phyloP scores from a whole-genome alignment of 2,113 vertebrate species.

The Aleadryas rufinucha region DNA sequence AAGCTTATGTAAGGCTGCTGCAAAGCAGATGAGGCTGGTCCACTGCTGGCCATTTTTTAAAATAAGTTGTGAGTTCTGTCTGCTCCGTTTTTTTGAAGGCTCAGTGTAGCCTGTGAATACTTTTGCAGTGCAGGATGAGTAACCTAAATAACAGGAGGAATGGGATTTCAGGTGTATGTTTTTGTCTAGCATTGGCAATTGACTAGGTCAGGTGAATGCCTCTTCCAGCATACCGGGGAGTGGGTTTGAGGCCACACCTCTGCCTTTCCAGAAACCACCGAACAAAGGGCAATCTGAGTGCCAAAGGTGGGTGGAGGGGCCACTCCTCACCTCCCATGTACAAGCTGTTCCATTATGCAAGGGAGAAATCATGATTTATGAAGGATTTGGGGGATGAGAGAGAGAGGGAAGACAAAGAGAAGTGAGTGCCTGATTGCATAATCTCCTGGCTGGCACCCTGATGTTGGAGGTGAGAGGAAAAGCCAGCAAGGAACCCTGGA shows the following conservation, averaged over 20 bases:
- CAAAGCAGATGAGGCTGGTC: not conserved
- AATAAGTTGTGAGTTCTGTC: not conserved
- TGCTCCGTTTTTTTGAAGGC: not conserved
- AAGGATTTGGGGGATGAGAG: not conserved
- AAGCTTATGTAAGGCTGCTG: not conserved
- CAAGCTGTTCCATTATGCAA: not conserved
- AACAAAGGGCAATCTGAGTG: fast-evolving
- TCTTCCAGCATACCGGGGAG: not conserved
- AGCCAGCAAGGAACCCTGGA: not conserved
- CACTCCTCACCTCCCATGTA: not conserved
- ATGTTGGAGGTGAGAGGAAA: not conserved
- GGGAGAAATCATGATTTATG: not conserved
- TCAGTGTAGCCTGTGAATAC: not conserved
- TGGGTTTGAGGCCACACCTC: not conserved
- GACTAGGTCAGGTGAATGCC: not conserved
- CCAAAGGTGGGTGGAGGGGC: not conserved
- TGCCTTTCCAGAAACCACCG: fast-evolving
- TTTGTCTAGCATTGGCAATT: not conserved
- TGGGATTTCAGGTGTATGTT: not conserved
- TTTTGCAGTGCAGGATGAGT: not conserved
- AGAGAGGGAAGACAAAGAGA: not conserved
- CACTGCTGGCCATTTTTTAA: not conserved
- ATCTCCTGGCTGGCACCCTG: not conserved
- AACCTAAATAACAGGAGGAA: not conserved
- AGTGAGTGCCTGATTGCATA: not conserved